Evolutionary conservation across 2,888 invertebrate genomes (phyloP).

Genomic region (Glaucopsyche alexis): DNA sequence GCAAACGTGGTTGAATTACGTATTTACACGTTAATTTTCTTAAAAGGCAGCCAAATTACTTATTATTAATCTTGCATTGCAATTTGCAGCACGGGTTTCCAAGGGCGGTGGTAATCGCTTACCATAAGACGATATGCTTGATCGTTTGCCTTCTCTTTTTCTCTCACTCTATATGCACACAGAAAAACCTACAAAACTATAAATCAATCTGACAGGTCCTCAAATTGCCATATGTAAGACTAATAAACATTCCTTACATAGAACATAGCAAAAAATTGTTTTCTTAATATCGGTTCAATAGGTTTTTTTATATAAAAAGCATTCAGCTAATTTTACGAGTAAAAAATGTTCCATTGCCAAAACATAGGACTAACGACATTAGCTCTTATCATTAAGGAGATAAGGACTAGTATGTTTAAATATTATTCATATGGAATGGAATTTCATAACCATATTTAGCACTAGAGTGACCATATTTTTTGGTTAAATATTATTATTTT

Average conservation of each 20-base stretch:
- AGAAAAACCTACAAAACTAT: too few species aligned
- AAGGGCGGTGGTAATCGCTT: too few species aligned
- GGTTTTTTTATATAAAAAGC: constrained; percentile 18
- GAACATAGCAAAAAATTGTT: background rate
- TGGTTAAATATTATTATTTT: constrained; percentile 17
- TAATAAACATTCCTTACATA: background rate
- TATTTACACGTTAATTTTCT: too few species aligned
- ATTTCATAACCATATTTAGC: constrained; percentile 24
- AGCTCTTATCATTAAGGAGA: background rate
- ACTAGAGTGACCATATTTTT: constrained; percentile 24
- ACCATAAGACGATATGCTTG: too few species aligned
- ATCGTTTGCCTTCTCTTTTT: too few species aligned
- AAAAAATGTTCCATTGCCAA: constrained; percentile 30
- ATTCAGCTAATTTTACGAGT: constrained; percentile 17
- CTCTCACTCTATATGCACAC: too few species aligned
- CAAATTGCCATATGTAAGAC: too few species aligned
- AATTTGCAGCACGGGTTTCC: too few species aligned
- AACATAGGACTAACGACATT: background rate
- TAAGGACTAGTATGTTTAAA: background rate
- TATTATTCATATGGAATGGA: background rate
- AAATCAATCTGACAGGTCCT: too few species aligned
- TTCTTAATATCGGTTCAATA: background rate
- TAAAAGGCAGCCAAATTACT: too few species aligned
- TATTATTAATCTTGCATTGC: too few species aligned
- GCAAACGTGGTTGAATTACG: too few species aligned